Base-by-base conservation (phyloP, 2,113 vertebrate genomes). In the Zosterops hypoxanthus region DNA sequence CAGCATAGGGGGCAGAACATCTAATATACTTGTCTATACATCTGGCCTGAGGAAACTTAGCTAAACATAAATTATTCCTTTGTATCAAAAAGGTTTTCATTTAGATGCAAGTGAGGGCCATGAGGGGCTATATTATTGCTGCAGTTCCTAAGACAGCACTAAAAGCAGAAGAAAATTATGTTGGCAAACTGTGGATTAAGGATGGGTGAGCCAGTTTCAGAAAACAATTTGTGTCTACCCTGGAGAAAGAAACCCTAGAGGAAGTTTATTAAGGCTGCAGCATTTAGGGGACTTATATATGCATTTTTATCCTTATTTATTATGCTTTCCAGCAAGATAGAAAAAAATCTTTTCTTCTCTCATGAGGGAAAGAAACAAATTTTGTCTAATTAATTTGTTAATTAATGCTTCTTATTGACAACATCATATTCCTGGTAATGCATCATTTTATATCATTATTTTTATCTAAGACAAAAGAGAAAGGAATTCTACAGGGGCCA, bases 301-400 rank as follows among this genome's bases (percentile, higher is more conserved):
- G 23, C 49, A 78, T 85, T 44, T 73, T 95, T 93, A 46, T 89
- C 23, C 73, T 88, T 70, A 71, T 70, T 95, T 88, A 82, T 33
- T 64, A 88, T 91, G 70, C 56, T 91, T 95, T 88, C 52, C 49
- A 90, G 60, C 34, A 91, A 55, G n/a, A 80, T 2, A 59, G 39
- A 68, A 86, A 84, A 78, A 56, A n/a, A 12, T 73, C 20, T 81
- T 76, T 92, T 77, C 7, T 70, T 70, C 36, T 57, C 84, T 94
- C 70, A 47, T 46, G 69, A 63, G 90, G 16, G 36, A 93, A 89
- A 85, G 59, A 61, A 91, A 72, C n/a, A 93, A 82, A 88, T 72
- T 69, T 70, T 90, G 60, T 86, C 47, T 91, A 90, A 95, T 94
- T 91, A 91, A 91, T 95, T 93, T 89, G 68, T 91, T 97, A 97